Percentiles rank a stretch among this genome's conserved stretches.
Evolutionary conservation across 2,797 vertebrate species (phyloP).

Genomic region (Tadarida brasiliensis): DNA sequence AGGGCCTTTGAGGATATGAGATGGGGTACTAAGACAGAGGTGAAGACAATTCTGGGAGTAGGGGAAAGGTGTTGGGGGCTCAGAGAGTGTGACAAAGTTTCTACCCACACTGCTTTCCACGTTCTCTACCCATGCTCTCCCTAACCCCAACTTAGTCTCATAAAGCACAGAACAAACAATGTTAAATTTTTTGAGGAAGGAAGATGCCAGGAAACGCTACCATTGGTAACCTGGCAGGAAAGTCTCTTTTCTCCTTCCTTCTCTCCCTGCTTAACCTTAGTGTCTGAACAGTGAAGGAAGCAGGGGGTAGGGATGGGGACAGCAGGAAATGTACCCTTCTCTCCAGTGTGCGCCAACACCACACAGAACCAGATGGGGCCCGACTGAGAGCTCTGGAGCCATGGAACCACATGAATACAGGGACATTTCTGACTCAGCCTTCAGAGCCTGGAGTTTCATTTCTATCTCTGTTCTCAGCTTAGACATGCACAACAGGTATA

Average conservation of each 20-base stretch:
- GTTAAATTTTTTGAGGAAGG: slow-evolving; percentile 17
- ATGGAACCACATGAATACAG: not conserved
- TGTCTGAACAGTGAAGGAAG: not conserved
- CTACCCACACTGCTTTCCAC: not conserved
- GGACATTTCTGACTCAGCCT: not conserved
- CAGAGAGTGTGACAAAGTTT: not conserved
- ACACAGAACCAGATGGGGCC: not conserved
- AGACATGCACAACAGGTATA: not conserved
- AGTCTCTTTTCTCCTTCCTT: not conserved
- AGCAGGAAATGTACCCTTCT: slow-evolving; percentile 17
- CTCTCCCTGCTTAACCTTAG: not conserved
- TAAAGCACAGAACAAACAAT: slow-evolving; percentile 56
- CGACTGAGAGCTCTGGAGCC: not conserved
- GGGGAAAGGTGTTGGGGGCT: not conserved
- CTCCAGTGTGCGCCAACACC: not conserved
- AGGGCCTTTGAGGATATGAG: not conserved
- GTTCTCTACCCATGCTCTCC: not conserved
- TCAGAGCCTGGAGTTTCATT: slow-evolving; percentile 27
- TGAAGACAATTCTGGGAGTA: not conserved
- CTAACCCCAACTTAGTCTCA: not conserved
- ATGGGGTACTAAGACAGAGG: not conserved
- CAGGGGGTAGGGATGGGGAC: not conserved
- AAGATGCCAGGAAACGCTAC: slow-evolving; percentile 19
- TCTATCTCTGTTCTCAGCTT: slow-evolving; percentile 25
- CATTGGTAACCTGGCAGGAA: not conserved